phyloP scores from a whole-genome alignment of 92 coral and sea anemone genomes.

The Plumapathes pennacea region DNA sequence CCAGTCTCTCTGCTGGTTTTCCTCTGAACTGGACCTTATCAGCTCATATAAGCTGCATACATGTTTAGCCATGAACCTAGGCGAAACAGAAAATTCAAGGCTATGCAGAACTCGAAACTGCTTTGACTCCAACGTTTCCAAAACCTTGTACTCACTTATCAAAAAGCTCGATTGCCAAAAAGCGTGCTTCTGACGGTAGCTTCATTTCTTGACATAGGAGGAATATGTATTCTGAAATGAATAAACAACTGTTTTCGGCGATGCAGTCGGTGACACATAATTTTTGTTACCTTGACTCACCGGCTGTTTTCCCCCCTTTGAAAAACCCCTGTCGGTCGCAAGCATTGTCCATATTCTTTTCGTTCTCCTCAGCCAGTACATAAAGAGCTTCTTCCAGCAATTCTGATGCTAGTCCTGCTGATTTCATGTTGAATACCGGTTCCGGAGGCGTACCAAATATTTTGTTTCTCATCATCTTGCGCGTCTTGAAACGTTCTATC shows the following conservation, averaged over 20 bases:
- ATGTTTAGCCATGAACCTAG: slow-evolving; percentile 94
- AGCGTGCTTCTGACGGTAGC: slow-evolving; percentile 80
- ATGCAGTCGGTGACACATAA: too few species aligned
- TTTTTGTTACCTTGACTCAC: too few species aligned
- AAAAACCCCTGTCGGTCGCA: slow-evolving; percentile 79
- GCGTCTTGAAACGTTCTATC: too few species aligned
- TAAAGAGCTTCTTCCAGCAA: slow-evolving; percentile 91
- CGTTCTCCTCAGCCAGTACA: slow-evolving; percentile 92
- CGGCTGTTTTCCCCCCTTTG: slow-evolving; percentile 87
- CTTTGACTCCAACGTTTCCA: not conserved
- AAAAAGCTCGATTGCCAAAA: slow-evolving; percentile 85
- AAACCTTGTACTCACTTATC: slow-evolving; percentile 67
- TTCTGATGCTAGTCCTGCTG: slow-evolving; percentile 82
- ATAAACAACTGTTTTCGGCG: too few species aligned
- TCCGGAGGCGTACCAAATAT: slow-evolving; percentile 99
- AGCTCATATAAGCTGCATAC: slow-evolving; percentile 76
- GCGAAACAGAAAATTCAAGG: not conserved
- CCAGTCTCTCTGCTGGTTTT: slow-evolving; percentile 82
- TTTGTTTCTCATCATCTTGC: slow-evolving; percentile 70
- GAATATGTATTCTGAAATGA: slow-evolving; percentile 78
- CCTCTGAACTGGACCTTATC: slow-evolving; percentile 72
- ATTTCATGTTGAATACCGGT: slow-evolving; percentile 90
- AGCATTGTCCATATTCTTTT: slow-evolving; percentile 86
- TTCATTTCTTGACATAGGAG: slow-evolving; percentile 83
- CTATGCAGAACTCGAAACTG: not conserved